Base-by-base conservation (phyloP, 2,888 invertebrate species). In the Sinopyrophorus schimmeli region DNA sequence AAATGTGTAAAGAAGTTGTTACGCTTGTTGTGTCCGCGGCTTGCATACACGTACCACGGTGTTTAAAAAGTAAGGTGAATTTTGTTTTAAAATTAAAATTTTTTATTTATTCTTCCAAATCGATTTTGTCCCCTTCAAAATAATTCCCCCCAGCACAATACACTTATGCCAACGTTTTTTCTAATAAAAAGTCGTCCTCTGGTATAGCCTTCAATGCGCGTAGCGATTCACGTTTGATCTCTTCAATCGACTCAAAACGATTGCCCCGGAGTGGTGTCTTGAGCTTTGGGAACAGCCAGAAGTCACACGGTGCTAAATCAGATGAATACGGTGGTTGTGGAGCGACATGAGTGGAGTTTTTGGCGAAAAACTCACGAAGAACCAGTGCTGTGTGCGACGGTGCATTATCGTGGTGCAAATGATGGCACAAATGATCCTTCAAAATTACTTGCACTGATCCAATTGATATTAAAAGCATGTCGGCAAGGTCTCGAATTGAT, bases 371-470 rank as follows among this genome's bases (percentile, higher is more conserved):
- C 30, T 54, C 47, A 14, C 43, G 39, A 28, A 60, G 31, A 9
- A 17, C 14, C n/a, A 28, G 20, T 21, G 17, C 24, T 10, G 15
- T 17, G 31, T 42, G 38, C n/a, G 32, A 14, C 16, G 42, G 57
- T 35, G 61, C 61, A 47, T 61, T 63, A 51, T 64, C 54, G 47
- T 60, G 55, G 53, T 62, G 58, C 47, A 62, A 58, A 57, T n/a
- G n/a, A n/a, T n/a, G n/a, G n/a, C n/a, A n/a, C n/a, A n/a, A n/a
- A n/a, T n/a, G n/a, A n/a, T n/a, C n/a, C n/a, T n/a, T n/a, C n/a
- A n/a, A n/a, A n/a, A n/a, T n/a, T n/a, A n/a, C n/a, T n/a, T n/a
- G n/a, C n/a, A n/a, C n/a, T n/a, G n/a, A n/a, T n/a, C n/a, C n/a
- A n/a, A n/a, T n/a, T n/a, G n/a, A n/a, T n/a, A n/a, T n/a, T n/a